Evolutionary conservation across 2,888 invertebrate species (phyloP).

Genomic region (Drosophila parthenogenetica): DNA sequence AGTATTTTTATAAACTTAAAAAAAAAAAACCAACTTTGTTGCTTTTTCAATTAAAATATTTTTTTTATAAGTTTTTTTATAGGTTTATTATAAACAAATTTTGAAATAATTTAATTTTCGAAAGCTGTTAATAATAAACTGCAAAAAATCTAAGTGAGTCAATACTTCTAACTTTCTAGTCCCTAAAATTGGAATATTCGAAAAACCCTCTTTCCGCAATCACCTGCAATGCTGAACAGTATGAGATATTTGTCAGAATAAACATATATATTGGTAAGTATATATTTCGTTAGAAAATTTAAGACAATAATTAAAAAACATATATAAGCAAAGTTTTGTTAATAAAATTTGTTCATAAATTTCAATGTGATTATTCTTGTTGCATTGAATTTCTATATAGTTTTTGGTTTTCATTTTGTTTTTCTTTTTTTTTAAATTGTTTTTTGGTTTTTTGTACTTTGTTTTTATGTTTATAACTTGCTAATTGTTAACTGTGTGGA

Average conservation of each 20-base stretch:
- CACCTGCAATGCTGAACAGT: conserved; percentile 10
- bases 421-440: too few relatives aligned
- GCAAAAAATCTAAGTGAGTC: too few relatives aligned
- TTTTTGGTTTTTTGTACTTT: not conserved
- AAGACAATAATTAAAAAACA: not conserved
- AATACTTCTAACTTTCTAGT: not conserved
- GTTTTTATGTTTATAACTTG: conserved; percentile 1
- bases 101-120: too few relatives aligned
- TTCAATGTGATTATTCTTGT: conserved; percentile 79
- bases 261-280: not conserved
- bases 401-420: not conserved
- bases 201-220: not conserved
- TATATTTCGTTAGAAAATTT: conserved; percentile 1
- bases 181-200: not conserved
- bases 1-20: too few relatives aligned
- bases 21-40: too few relatives aligned
- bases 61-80: too few relatives aligned
- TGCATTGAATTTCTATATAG: conserved; percentile 75
- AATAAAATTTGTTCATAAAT: conserved; percentile 28
- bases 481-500: conserved; percentile 11
- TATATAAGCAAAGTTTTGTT: not conserved
- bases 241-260: not conserved
- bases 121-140: too few relatives aligned
- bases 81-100: too few relatives aligned
- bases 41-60: too few relatives aligned